A percentile compares a stretch with the other conserved stretches of the same genome.
Evolutionary conservation across 2,797 vertebrate genomes (phyloP).

Genomic region (Danionella dracula): DNA sequence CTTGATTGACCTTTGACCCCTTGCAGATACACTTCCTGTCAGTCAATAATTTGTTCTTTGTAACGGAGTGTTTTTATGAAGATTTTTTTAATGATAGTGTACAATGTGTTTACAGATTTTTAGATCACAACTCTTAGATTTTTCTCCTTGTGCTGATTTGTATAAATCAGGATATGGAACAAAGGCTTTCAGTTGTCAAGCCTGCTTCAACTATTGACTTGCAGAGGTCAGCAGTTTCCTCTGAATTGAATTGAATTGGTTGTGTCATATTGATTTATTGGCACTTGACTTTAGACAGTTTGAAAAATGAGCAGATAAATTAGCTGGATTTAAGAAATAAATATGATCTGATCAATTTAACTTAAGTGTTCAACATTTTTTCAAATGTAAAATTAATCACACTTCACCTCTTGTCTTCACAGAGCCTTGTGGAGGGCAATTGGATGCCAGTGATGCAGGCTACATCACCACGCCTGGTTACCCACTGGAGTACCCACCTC

Average conservation of each 20-base stretch:
- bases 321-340: background rate
- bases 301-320: background rate
- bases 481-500: slow-evolving; percentile 92
- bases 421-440: slow-evolving; percentile 77
- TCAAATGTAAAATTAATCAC: background rate
- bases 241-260: background rate
- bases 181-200: background rate
- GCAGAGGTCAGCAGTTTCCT: slow-evolving; percentile 4
- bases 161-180: background rate
- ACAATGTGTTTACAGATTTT: too few relatives aligned
- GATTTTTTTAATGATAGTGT: slow-evolving; percentile 31
- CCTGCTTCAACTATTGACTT: background rate
- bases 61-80: slow-evolving; percentile 27
- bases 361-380: background rate
- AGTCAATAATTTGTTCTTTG: slow-evolving; percentile 27
- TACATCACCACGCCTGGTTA: slow-evolving; percentile 98
- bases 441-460: slow-evolving; percentile 89
- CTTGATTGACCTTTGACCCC: slow-evolving; percentile 44
- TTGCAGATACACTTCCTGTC: slow-evolving; percentile 46
- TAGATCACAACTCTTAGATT: slow-evolving; percentile 4
- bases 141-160: background rate
- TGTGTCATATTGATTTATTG: background rate
- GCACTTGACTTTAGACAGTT: background rate
- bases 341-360: background rate
- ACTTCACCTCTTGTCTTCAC: slow-evolving; percentile 52